Percentiles rank a stretch among this genome's conserved stretches.
Conservation (phyloP, 1,140 invertebrate species). For the Plectrocnemia conspersa region DNA sequence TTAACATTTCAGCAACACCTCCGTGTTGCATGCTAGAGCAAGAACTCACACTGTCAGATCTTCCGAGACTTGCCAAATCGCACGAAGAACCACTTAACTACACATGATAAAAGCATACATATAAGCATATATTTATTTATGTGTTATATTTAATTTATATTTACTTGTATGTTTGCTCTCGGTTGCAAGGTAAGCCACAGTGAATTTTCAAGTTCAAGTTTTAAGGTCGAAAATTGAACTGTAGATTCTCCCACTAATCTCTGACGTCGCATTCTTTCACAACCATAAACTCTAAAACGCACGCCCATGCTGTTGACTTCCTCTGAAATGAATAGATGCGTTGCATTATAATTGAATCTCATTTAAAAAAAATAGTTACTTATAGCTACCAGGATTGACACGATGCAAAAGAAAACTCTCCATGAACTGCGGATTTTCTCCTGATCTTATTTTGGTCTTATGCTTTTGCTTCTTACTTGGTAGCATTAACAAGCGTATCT, state of each 20-base stretch:
- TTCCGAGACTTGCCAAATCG: slow-evolving; percentile 72
- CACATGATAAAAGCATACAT: slow-evolving; percentile 18
- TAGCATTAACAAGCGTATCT: slow-evolving; percentile 79
- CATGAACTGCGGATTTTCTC: slow-evolving; percentile 85
- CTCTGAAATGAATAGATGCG: slow-evolving; percentile 52
- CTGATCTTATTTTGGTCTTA: slow-evolving; percentile 85
- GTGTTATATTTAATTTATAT: neutral
- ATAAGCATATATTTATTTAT: neutral
- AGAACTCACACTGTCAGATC: slow-evolving; percentile 88
- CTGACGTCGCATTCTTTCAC: slow-evolving; percentile 84
- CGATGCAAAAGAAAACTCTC: slow-evolving; percentile 87
- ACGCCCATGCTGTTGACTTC: slow-evolving; percentile 89
- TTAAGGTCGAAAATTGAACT: slow-evolving; percentile 81
- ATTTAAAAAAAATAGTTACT: neutral
- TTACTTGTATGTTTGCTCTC: slow-evolving; percentile 71
- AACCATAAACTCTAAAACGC: slow-evolving; percentile 84
- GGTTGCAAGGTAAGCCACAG: slow-evolving; percentile 84
- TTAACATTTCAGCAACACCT: slow-evolving; percentile 80
- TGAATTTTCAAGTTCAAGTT: slow-evolving; percentile 82
- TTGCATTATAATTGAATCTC: neutral
- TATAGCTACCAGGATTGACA: slow-evolving; percentile 72
- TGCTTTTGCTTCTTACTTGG: slow-evolving; percentile 90
- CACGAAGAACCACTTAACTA: slow-evolving; percentile 49
- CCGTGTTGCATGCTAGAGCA: slow-evolving; percentile 87
- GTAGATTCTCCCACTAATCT: slow-evolving; percentile 86